A percentile compares a stretch with the other conserved stretches of the same genome.
Evolutionary conservation across 2,888 invertebrate species (phyloP).

Genomic region (Crioceris asparagi): DNA sequence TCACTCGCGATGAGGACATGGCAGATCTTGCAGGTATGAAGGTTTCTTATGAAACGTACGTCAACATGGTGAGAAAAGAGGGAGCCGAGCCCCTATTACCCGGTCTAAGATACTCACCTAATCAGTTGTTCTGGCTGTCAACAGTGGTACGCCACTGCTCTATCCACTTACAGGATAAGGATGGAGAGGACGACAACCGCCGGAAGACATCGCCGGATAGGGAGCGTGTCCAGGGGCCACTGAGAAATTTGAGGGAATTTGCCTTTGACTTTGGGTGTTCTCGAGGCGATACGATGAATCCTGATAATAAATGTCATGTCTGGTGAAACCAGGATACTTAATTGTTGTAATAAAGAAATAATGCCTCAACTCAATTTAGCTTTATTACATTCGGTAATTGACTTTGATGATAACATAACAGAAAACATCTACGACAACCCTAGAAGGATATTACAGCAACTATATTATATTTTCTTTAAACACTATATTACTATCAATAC

Average conservation of each 20-base stretch:
- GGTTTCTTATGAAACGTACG: constrained; percentile 76
- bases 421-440: too few species aligned
- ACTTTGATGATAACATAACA: too few species aligned
- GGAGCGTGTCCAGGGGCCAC: constrained; percentile 47
- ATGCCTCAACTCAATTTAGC: too few species aligned
- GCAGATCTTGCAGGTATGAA: constrained; percentile 89
- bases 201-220: constrained; percentile 54
- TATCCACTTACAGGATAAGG: constrained; percentile 54
- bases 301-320: constrained; percentile 46
- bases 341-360: constrained; percentile 1
- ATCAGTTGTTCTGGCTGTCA: constrained; percentile 71
- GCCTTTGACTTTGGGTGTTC: constrained; percentile 50
- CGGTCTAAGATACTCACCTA: constrained; percentile 55
- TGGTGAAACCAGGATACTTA: constrained; percentile 38
- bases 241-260: constrained; percentile 50
- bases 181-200: constrained; percentile 53
- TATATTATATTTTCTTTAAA: too few species aligned
- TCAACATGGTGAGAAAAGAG: constrained; percentile 56
- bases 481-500: too few species aligned
- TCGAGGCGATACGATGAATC: constrained; percentile 47
- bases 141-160: constrained; percentile 81
- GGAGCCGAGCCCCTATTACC: constrained; percentile 47
- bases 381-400: too few species aligned
- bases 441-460: too few species aligned
- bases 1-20: constrained; percentile 60